Base-by-base conservation (phyloP, 2,797 vertebrate species). In the Scolopax bukidnonensis region DNA sequence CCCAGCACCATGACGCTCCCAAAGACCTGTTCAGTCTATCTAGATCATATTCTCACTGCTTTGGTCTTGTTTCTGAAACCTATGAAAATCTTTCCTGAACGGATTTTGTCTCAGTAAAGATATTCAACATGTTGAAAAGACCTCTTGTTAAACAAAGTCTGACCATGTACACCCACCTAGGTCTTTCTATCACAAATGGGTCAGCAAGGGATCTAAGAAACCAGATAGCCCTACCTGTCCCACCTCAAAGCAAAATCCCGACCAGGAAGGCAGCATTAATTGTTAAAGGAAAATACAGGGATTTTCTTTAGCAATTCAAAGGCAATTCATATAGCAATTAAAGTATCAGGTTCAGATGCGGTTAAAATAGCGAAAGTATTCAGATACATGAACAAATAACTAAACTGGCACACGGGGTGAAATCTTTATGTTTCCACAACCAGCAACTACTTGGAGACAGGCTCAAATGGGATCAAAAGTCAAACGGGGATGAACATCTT, bases 351-450 rank as follows among this genome's bases (percentile, higher is more conserved):
- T 86, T 93, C 69, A 84, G 87, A 92, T 75, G 41, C 30, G 65
- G 83, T 81, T 90, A 20, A 27, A 93, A 84, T 12, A 76, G 43
- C 40, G 61, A 54, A 89, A 73, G 16, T 54, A 80, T 53, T 40
- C 30, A 76, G 16, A 74, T 43, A 36, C 8, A 41, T 9, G 79
- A 79, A 71, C 41, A 93, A 91, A 92, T 67, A 89, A 92, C 87
- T 18, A 90, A 89, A 53, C 11, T 0, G 0, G 20, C 12, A 76
- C 59, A 16, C 0, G 0, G 51, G n/a, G n/a, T 82, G 65, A 59
- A 80, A 79, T 1, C 0, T 61, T 88, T 32, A 36, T 36, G 36
- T 36, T 36, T 43, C 50, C 70, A 83, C 67, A 59, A 63, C 21
- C 51, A 84, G 27, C 11, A 86, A 48, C 41, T 33, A 61, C 25